Evolutionary conservation across 2,888 invertebrate species (phyloP), one percentile per base, ranked within the genome.

Genomic region (Xanthorhoe designata): DNA sequence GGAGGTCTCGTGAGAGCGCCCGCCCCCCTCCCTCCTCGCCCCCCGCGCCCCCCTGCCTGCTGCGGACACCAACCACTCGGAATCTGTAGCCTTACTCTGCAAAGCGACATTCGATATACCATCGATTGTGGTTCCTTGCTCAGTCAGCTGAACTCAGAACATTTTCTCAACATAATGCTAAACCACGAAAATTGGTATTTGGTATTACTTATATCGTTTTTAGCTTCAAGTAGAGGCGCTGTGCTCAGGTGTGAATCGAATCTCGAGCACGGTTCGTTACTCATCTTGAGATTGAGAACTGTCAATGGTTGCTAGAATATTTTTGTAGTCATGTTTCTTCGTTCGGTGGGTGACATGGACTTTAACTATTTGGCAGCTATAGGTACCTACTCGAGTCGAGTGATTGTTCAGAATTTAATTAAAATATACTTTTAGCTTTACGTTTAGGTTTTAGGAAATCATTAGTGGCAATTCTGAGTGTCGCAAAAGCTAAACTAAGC

Each of bases 1-100:
- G 66, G 97, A 96, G 78, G 92, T 92, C 47, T 85, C 89, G 52
- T 92, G 85, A 90, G 60, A 57, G 6, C 15, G 17, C 47, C 47
- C 7, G 17, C 0, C 15, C 6, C 7, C 5, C 17, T 2, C 47
- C 17, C n/a, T 0, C 45, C 15, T 17, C 47, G 0, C 15, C 1
- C 47, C 5, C 47, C n/a, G n/a, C n/a, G n/a, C 7, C 15, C 15
- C 15, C 47, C 47, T 7, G 17, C 47, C 6, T 1, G 17, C 47
- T 2, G 17, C 13, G 13, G 35, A 9, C 35, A 13, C 35, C 38
- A 24, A 24, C 0, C 32, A 32, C 32, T 24, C 24, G 2, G n/a
- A n/a, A n/a, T 24, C 24, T 24, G 24, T 4, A 24, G 24, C 24
- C 24, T 24, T 4, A 24, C 4, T 24, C 24, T n/a, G n/a, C 24